Conservation (phyloP, 2,113 vertebrate species). For the Pelobates fuscus region DNA sequence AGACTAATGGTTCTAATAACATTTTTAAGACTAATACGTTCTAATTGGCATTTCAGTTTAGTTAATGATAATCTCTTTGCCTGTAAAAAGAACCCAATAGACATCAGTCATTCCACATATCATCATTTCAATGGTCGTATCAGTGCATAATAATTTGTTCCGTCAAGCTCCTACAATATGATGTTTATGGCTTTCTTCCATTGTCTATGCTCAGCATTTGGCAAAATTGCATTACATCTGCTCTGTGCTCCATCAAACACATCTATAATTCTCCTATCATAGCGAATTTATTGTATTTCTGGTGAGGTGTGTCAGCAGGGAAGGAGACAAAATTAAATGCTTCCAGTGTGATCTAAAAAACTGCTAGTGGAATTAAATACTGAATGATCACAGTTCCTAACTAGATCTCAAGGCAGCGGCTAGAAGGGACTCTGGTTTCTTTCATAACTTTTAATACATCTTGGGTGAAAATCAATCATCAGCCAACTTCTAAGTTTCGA, state of each 20-base stretch:
- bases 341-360: conserved; percentile 5
- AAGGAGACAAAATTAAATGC: conserved; percentile 24
- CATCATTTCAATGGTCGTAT: conserved; percentile 32
- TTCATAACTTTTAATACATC: too few species aligned
- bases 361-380: conserved; percentile 13
- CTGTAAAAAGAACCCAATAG: conserved; percentile 27
- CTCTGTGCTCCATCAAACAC: conserved; percentile 34
- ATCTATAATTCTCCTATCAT: conserved; percentile 40
- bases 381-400: conserved; percentile 1
- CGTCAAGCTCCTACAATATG: conserved; percentile 17
- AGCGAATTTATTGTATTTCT: conserved; percentile 34
- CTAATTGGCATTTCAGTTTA: not conserved
- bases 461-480: too few species aligned
- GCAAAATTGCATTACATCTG: conserved; percentile 28
- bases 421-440: too few species aligned
- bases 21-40: too few species aligned
- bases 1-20: too few species aligned
- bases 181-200: conserved; percentile 25
- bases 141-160: conserved; percentile 33
- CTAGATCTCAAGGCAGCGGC: too few species aligned
- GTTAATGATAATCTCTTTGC: not conserved
- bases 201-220: conserved; percentile 29
- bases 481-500: too few species aligned
- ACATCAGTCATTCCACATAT: conserved; percentile 45
- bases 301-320: conserved; percentile 35